Conservation (phyloP, 2,888 invertebrate genomes). For the Hoplodrina ambigua region DNA sequence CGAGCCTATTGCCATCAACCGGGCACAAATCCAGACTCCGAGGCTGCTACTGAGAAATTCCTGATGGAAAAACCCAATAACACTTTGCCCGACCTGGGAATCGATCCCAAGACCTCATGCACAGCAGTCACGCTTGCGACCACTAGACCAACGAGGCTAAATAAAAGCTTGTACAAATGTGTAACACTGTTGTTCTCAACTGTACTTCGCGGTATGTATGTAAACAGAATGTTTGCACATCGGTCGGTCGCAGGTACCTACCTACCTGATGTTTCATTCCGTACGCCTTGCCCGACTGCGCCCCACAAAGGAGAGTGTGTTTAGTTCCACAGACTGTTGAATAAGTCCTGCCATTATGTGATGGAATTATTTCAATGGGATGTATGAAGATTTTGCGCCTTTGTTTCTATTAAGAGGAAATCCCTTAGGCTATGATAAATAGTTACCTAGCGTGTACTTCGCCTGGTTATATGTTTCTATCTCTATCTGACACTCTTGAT, state of each 20-base stretch:
- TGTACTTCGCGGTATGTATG: conserved; percentile 62
- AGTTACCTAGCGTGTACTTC: not conserved
- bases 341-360: conserved; percentile 35
- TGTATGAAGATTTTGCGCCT: not conserved
- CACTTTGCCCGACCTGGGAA: too few species aligned
- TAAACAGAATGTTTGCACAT: conserved; percentile 66
- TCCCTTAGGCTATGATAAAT: not conserved
- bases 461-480: too few species aligned
- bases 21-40: too few species aligned
- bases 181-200: conserved; percentile 18
- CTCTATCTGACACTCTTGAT: too few species aligned
- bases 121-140: too few species aligned
- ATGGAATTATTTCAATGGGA: conserved; percentile 40
- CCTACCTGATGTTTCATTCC: conserved; percentile 65
- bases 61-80: too few species aligned
- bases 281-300: conserved; percentile 52
- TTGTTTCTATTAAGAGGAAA: not conserved
- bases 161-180: too few species aligned
- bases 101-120: too few species aligned
- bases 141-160: too few species aligned
- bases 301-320: conserved; percentile 54
- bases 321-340: conserved; percentile 24
- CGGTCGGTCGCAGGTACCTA: conserved; percentile 61
- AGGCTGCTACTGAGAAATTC: too few species aligned
- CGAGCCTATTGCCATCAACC: too few species aligned